A percentile compares a stretch with the other conserved stretches of the same genome.
Conservation (phyloP, 2,888 invertebrate genomes). For the Papilio demoleus region DNA sequence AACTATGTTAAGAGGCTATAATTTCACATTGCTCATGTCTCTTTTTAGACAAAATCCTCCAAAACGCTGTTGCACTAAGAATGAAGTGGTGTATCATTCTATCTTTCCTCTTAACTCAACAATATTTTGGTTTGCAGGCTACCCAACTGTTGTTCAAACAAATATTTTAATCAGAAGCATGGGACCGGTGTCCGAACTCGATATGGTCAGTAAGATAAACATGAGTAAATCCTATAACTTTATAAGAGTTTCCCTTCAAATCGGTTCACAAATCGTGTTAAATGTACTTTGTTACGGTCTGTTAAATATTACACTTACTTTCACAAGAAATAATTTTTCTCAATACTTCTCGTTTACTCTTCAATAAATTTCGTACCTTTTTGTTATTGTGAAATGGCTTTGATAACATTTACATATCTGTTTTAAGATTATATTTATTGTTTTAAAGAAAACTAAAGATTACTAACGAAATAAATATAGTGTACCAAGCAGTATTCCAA, state of each 20-base stretch:
- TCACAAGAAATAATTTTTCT: conserved; percentile 17
- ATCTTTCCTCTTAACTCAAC: too few relatives aligned
- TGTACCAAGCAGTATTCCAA: too few relatives aligned
- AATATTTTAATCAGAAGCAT: conserved; percentile 95
- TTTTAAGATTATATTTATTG: too few relatives aligned
- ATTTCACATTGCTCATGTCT: background rate
- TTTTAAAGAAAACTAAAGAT: too few relatives aligned
- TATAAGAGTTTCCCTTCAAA: background rate
- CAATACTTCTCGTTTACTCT: conserved; percentile 3
- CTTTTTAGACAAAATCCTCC: background rate
- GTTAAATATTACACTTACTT: conserved; percentile 26
- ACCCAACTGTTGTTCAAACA: conserved; percentile 92
- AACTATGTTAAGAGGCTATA: background rate
- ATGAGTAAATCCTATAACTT: conserved; percentile 8
- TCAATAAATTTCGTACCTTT: conserved; percentile 10
- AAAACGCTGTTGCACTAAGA: background rate
- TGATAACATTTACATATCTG: too few relatives aligned
- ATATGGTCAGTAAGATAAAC: conserved; percentile 87
- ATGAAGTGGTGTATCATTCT: background rate
- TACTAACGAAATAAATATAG: too few relatives aligned
- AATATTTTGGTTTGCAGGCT: conserved; percentile 80
- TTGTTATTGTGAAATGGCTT: background rate
- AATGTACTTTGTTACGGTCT: conserved; percentile 6
- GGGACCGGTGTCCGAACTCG: conserved; percentile 95
- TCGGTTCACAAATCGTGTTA: background rate